phyloP scores from a whole-genome alignment of 1,140 invertebrate genomes.

The Anthonomus grandis region DNA sequence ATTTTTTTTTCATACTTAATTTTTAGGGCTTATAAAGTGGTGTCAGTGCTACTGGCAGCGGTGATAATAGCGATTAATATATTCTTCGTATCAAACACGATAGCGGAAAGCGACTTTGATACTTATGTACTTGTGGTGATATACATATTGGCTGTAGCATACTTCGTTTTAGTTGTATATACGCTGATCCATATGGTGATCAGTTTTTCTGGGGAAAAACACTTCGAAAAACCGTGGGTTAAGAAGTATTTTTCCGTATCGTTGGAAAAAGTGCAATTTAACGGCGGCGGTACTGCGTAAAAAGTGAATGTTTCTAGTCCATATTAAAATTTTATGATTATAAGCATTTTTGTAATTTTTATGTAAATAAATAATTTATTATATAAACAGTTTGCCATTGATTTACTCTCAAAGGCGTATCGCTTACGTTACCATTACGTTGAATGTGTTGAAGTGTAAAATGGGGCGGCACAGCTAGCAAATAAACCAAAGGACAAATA shows the following conservation, averaged over 20 bases:
- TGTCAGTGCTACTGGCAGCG: constrained; percentile 53
- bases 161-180: constrained; percentile 68
- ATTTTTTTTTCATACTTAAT: neutral
- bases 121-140: constrained; percentile 55
- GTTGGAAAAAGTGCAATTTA: neutral
- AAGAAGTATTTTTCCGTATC: constrained; percentile 31
- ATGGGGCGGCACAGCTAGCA: no score
- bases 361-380: no score
- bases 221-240: constrained; percentile 34
- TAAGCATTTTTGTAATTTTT: no score
- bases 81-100: constrained; percentile 69
- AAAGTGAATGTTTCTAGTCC: constrained; percentile 8
- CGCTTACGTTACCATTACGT: no score
- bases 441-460: neutral
- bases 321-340: constrained; percentile 22
- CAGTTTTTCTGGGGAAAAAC: constrained; percentile 55
- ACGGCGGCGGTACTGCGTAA: neutral
- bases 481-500: no score
- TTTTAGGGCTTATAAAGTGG: constrained; percentile 19
- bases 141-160: constrained; percentile 58
- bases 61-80: constrained; percentile 77
- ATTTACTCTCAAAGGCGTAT: no score
- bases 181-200: constrained; percentile 64
- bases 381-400: no score
- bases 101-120: constrained; percentile 52